These are phyloP conservation scores for Mormyrus iriodes DNA, from an alignment of 2,113 vertebrate genomes.

Conservation along the genomic window DNA sequence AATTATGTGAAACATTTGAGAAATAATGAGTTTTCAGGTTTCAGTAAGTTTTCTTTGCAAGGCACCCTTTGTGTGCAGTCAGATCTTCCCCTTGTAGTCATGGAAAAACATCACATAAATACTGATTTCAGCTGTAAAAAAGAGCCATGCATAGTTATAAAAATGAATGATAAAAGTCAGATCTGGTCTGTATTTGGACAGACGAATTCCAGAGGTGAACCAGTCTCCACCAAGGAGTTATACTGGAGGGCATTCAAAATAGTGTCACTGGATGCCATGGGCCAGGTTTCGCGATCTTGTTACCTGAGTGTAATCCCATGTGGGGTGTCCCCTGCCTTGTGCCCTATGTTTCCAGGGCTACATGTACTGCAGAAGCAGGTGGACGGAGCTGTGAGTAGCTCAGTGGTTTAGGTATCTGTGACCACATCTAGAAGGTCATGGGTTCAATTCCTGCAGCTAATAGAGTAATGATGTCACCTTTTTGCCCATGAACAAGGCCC, in stretches of 20 bases:
- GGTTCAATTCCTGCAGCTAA: background rate
- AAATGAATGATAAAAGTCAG: background rate
- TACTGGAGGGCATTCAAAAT: background rate
- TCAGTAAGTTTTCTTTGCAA: no score
- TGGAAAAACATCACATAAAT: background rate
- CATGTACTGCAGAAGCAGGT: background rate
- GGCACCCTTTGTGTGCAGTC: background rate
- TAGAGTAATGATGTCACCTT: background rate
- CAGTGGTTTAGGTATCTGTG: background rate
- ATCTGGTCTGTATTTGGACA: background rate
- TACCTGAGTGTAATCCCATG: background rate
- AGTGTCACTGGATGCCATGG: background rate
- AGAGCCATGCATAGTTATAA: background rate
- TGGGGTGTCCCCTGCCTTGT: no score
- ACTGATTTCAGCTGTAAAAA: background rate
- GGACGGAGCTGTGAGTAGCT: background rate
- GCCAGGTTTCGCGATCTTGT: background rate
- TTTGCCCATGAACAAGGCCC: background rate
- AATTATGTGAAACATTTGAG: background rate
- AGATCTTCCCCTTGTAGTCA: background rate
- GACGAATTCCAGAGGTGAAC: background rate
- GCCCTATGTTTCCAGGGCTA: background rate
- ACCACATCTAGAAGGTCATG: background rate
- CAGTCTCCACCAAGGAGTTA: background rate
- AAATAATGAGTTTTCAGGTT: background rate